Base-by-base conservation (phyloP, 2,113 vertebrate species). In the Bos javanicus region DNA sequence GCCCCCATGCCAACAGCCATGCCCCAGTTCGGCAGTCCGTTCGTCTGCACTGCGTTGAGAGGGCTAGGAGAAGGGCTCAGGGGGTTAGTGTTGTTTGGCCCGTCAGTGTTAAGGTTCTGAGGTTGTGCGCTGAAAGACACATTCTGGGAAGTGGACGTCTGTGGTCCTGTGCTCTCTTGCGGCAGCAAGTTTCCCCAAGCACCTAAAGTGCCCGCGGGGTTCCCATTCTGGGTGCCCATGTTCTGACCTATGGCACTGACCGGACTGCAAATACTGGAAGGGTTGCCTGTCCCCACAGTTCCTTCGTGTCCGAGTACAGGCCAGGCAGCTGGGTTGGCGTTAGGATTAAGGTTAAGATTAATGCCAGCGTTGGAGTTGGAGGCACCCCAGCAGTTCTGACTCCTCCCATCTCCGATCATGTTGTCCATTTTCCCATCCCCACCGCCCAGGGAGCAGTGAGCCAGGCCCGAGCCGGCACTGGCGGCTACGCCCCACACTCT, bases 261-360 rank as follows among this genome's bases (percentile, higher is more conserved):
- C 60, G 99, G 99, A 99, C 99, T 99, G 98, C 99, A 99, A 98
- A 99, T 99, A 98, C 99, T 99, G 98, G 99, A 99, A 98, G 99
- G 99, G 98, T 98, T 99, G 99, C 99, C 99, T 98, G 98, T 99
- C 95, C 98, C 98, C 99, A 99, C 99, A 98, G 99, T 98, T 98
- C 99, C 99, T 97, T 99, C 99, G 76, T 99, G 99, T 98, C 99
- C 99, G 17, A 99, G 99, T 96, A 99, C 99, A 97, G 99, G 99
- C 99, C 99, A 99, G 97, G 99, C 99, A 97, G 99, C 99, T 95
- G 99, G 99, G 99, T 99, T 99, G 99, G 99, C 99, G 98, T 99
- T 99, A 91, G 99, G 99, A 96, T 99, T 99, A 98, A 99, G 99
- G 99, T 99, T 99, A 98, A 99, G 99, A 99, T 99, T 99, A 98